phyloP scores from a whole-genome alignment of 2,797 vertebrate genomes.

The Miichthys miiuy region DNA sequence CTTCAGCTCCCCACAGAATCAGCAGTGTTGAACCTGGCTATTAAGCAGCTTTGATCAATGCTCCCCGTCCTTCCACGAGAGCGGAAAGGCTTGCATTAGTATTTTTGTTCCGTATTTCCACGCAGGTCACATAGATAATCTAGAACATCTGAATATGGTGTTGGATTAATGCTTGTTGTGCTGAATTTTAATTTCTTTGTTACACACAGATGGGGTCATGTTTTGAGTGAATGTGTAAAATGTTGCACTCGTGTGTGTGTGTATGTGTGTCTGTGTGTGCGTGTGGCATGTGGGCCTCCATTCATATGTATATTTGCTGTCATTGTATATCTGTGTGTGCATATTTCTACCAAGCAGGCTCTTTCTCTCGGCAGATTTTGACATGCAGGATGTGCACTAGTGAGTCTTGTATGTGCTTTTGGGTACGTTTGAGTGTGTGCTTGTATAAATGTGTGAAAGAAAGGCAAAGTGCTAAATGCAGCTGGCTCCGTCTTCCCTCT shows the following conservation, averaged over 20 bases:
- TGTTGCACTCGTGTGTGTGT: background rate
- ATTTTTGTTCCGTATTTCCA: background rate
- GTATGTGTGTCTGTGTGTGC: background rate
- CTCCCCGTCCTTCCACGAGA: slow-evolving; percentile 1
- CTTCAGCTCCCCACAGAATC: slow-evolving; percentile 41
- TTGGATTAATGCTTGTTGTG: background rate
- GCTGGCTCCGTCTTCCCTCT: slow-evolving; percentile 68
- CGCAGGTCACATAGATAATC: background rate
- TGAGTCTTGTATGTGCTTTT: background rate
- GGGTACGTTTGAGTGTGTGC: background rate
- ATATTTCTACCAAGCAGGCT: background rate
- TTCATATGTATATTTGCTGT: slow-evolving; percentile 5
- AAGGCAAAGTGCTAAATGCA: slow-evolving; percentile 48
- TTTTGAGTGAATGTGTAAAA: background rate
- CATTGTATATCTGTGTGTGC: background rate
- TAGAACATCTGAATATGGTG: background rate
- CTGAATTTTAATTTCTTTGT: background rate
- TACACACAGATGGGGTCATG: background rate
- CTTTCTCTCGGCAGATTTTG: background rate
- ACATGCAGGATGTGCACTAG: background rate
- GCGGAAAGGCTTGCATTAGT: background rate
- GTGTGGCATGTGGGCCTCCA: background rate
- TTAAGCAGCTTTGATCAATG: slow-evolving; percentile 65
- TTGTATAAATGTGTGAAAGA: slow-evolving; percentile 2
- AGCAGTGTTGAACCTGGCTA: slow-evolving; percentile 55